These are phyloP conservation scores for Thymallus thymallus DNA, from an alignment of 2,113 vertebrate species.

Conservation along the genomic window DNA sequence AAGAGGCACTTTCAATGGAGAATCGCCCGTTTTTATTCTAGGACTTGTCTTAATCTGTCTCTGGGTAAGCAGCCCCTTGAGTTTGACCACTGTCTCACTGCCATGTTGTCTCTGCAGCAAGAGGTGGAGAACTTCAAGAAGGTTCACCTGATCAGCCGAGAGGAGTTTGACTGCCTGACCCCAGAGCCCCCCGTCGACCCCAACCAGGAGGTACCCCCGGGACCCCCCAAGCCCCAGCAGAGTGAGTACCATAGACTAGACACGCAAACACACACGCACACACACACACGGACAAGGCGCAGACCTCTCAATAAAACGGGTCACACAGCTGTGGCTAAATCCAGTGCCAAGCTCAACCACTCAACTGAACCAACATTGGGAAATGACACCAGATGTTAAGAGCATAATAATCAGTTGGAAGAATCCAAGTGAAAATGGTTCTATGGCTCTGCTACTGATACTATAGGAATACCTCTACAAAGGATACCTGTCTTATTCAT, in stretches of 20 bases:
- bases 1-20: no score
- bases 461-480: no score
- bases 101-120: slow-evolving; percentile 62
- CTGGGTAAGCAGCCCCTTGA: no score
- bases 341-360: no score
- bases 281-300: not conserved
- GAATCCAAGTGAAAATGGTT: not conserved
- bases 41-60: no score
- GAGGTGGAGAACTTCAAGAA: slow-evolving; percentile 92
- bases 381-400: no score
- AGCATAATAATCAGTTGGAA: no score
- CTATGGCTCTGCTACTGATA: no score
- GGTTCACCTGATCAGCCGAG: slow-evolving; percentile 85
- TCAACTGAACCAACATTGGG: no score
- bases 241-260: slow-evolving; percentile 70
- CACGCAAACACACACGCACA: not conserved
- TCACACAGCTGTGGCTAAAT: not conserved
- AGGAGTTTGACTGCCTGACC: slow-evolving; percentile 82
- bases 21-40: no score
- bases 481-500: no score
- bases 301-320: not conserved
- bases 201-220: slow-evolving; percentile 71
- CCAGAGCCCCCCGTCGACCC: slow-evolving; percentile 76
- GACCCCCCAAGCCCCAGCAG: slow-evolving; percentile 82
- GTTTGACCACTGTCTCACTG: not conserved